A percentile compares a stretch with the other conserved stretches of the same genome.
phyloP scores from a whole-genome alignment of 2,797 vertebrate genomes.

The Buceros bicornis region DNA sequence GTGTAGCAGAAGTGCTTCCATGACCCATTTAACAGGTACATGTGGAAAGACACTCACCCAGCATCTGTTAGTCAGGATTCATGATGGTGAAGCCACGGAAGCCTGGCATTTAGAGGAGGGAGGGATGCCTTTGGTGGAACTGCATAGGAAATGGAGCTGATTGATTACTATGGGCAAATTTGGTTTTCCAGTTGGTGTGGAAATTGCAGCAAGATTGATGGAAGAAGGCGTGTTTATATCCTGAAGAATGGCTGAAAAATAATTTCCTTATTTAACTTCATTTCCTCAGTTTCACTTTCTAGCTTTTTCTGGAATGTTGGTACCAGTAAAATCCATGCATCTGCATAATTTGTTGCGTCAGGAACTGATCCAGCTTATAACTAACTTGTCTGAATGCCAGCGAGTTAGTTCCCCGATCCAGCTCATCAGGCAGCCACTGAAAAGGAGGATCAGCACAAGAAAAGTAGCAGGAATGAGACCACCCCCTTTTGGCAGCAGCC shows the following conservation, averaged over 20 bases:
- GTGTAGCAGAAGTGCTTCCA: background rate
- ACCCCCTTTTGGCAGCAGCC: background rate
- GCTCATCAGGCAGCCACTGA: background rate
- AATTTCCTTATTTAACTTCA: background rate
- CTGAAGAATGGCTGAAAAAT: background rate
- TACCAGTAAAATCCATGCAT: background rate
- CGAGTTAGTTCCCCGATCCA: background rate
- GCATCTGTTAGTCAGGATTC: background rate
- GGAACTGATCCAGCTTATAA: background rate
- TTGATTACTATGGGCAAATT: background rate
- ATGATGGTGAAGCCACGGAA: accelerated
- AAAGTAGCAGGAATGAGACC: background rate
- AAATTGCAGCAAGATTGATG: background rate
- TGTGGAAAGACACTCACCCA: background rate
- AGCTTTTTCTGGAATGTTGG: background rate
- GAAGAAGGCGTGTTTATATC: background rate
- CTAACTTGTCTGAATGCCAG: background rate
- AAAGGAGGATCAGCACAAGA: background rate
- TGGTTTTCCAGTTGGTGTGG: background rate
- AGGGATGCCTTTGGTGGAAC: background rate
- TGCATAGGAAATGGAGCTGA: background rate
- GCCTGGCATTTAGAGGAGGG: background rate
- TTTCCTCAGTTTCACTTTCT: background rate
- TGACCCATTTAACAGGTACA: background rate
- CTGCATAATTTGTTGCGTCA: background rate